A percentile compares a stretch with the other conserved stretches of the same genome.
Conservation (phyloP, 64 coral and sea anemone species). For the Catalaphyllia jardinei region DNA sequence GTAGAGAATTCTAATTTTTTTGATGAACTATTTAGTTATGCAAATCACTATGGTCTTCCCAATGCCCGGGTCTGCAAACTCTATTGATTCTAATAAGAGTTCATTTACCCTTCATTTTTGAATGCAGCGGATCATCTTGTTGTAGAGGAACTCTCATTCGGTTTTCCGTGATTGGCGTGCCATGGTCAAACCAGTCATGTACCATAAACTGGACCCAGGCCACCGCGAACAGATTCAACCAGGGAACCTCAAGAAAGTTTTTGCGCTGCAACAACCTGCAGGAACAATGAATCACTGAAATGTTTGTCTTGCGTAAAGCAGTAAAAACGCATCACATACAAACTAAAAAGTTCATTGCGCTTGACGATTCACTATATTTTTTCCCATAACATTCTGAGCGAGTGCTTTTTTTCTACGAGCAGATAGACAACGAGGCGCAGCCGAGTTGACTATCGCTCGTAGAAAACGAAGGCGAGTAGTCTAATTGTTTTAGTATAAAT, state of each 20-base stretch:
- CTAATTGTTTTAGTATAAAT: too few relatives aligned
- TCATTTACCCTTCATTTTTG: slow-evolving; percentile 49
- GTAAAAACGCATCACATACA: not conserved
- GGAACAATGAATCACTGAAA: not conserved
- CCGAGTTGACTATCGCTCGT: too few relatives aligned
- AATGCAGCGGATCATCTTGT: slow-evolving; percentile 53
- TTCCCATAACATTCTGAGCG: not conserved
- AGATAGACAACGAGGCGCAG: too few relatives aligned
- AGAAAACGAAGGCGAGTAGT: too few relatives aligned
- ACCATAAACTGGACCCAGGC: slow-evolving; percentile 88
- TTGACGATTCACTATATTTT: not conserved
- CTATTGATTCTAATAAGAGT: too few relatives aligned
- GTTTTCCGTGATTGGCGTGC: slow-evolving; percentile 40
- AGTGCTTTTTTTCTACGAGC: too few relatives aligned
- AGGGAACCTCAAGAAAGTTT: slow-evolving; percentile 60
- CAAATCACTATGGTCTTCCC: too few relatives aligned
- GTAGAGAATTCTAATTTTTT: too few relatives aligned
- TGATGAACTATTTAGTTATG: too few relatives aligned
- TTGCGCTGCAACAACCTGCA: slow-evolving; percentile 69
- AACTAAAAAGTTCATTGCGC: too few relatives aligned
- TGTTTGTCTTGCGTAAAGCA: not conserved
- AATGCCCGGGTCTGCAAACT: too few relatives aligned
- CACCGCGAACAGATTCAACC: slow-evolving; percentile 72
- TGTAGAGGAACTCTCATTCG: slow-evolving; percentile 50
- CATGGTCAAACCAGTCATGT: slow-evolving; percentile 95